Evolutionary conservation across 2,888 invertebrate genomes (phyloP).

Genomic region (Volucella inflata): DNA sequence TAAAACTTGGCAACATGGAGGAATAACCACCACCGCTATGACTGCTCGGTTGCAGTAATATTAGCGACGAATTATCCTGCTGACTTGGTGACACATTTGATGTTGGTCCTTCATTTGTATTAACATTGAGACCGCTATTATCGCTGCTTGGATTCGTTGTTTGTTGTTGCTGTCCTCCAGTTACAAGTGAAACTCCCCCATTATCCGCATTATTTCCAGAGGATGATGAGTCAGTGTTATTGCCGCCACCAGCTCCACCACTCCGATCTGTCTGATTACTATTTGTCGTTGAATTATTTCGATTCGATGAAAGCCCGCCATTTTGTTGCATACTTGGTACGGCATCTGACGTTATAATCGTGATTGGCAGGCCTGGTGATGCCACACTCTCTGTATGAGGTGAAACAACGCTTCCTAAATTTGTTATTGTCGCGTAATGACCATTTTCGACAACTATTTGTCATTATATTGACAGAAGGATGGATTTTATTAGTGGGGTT

Average conservation of each 20-base stretch:
- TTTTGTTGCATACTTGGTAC: slow-evolving; percentile 67
- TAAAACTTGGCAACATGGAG: slow-evolving; percentile 88
- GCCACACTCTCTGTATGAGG: slow-evolving; percentile 76
- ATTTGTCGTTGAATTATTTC: slow-evolving; percentile 58
- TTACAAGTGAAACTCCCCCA: slow-evolving; percentile 78
- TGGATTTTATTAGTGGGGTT: slow-evolving; percentile 34
- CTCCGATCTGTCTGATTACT: slow-evolving; percentile 62
- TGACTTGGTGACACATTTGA: slow-evolving; percentile 77
- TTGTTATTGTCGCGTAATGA: slow-evolving; percentile 77
- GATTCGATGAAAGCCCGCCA: slow-evolving; percentile 38
- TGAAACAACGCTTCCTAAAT: slow-evolving; percentile 76
- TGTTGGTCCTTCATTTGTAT: slow-evolving; percentile 66
- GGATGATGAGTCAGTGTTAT: slow-evolving; percentile 34
- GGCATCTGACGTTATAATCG: slow-evolving; percentile 69
- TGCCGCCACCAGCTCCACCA: slow-evolving; percentile 47
- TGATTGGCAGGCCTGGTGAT: slow-evolving; percentile 77
- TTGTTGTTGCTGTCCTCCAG: slow-evolving; percentile 81
- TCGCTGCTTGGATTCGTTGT: slow-evolving; percentile 74
- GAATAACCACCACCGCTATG: slow-evolving; percentile 84
- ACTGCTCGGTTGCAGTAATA: slow-evolving; percentile 86
- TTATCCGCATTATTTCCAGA: slow-evolving; percentile 37
- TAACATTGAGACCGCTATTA: slow-evolving; percentile 68
- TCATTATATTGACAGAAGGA: slow-evolving; percentile 40
- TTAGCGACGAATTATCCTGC: slow-evolving; percentile 80
- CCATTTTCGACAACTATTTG: slow-evolving; percentile 77